These are phyloP conservation scores for Lordiphosa andalusiaca DNA, from an alignment of 2,888 invertebrate genomes.

Conservation along the genomic window DNA sequence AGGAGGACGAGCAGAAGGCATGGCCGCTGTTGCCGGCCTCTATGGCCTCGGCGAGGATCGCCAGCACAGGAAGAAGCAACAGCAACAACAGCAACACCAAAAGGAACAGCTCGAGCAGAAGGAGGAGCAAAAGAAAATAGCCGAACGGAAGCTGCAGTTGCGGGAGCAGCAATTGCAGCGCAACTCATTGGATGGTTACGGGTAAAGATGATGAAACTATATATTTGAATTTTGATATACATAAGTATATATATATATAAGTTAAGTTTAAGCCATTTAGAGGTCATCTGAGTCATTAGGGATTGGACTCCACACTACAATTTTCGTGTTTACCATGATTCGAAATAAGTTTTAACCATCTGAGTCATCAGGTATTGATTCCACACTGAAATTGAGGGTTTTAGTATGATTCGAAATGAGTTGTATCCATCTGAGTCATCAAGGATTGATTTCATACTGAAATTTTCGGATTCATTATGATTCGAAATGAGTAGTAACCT, in stretches of 20 bases:
- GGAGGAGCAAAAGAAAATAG: conserved; percentile 79
- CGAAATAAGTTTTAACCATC: too few species aligned
- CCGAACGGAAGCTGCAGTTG: conserved; percentile 73
- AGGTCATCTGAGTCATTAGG: too few species aligned
- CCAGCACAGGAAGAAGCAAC: conserved; percentile 79
- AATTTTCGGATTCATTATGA: too few species aligned
- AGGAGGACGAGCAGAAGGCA: conserved; percentile 63
- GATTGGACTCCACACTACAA: too few species aligned
- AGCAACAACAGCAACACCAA: conserved; percentile 82
- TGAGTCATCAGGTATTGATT: too few species aligned
- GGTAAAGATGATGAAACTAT: conserved; percentile 36
- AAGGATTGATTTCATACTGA: too few species aligned
- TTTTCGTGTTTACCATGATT: too few species aligned
- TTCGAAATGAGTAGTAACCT: too few species aligned
- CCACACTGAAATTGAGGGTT: too few species aligned
- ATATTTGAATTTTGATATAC: background rate
- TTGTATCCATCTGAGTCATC: too few species aligned
- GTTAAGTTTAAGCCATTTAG: too few species aligned
- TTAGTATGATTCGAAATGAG: too few species aligned
- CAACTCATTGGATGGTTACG: conserved; percentile 78
- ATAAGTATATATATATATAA: background rate
- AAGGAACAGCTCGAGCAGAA: conserved; percentile 83
- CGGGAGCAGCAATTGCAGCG: conserved; percentile 69
- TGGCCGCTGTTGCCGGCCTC: conserved; percentile 90
- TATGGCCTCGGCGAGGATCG: conserved; percentile 90